phyloP scores from a whole-genome alignment of 2,888 invertebrate species.

The Uloborus plumipes region DNA sequence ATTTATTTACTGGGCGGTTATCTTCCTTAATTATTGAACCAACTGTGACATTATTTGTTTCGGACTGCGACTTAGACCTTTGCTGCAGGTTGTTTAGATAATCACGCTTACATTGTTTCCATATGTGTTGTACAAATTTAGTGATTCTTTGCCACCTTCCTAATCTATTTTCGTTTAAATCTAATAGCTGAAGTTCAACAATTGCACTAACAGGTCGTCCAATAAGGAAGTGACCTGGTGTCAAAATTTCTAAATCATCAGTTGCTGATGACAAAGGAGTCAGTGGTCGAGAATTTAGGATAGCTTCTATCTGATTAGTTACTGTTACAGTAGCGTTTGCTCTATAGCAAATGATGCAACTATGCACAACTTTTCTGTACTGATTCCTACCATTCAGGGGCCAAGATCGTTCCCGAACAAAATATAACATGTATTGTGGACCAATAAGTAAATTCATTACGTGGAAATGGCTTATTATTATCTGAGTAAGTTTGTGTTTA shows the following conservation, averaged over 20 bases:
- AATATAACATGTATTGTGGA: not conserved
- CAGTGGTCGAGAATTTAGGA: not conserved
- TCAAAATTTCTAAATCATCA: not conserved
- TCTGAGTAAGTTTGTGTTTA: constrained; percentile 38
- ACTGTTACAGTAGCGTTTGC: too few relatives aligned
- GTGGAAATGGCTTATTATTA: constrained; percentile 58
- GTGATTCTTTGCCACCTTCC: too few relatives aligned
- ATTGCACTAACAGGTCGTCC: not conserved
- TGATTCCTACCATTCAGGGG: not conserved
- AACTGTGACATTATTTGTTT: not conserved
- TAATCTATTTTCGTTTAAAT: not conserved
- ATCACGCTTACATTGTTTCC: not conserved
- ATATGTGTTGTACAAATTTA: too few relatives aligned
- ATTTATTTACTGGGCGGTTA: constrained; percentile 6
- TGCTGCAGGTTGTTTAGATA: not conserved
- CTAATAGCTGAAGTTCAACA: not conserved
- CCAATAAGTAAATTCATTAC: constrained; percentile 56
- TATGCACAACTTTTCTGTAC: not conserved
- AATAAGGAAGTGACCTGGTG: too few relatives aligned
- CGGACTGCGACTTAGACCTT: not conserved
- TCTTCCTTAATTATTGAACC: not conserved
- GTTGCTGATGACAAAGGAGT: not conserved
- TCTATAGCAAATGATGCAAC: not conserved
- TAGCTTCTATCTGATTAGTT: not conserved
- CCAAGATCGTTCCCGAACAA: constrained; percentile 25